A percentile compares a stretch with the other conserved stretches of the same genome.
These are phyloP conservation scores for Acleris holmiana DNA, from an alignment of 2,888 invertebrate genomes.

Conservation along the genomic window DNA sequence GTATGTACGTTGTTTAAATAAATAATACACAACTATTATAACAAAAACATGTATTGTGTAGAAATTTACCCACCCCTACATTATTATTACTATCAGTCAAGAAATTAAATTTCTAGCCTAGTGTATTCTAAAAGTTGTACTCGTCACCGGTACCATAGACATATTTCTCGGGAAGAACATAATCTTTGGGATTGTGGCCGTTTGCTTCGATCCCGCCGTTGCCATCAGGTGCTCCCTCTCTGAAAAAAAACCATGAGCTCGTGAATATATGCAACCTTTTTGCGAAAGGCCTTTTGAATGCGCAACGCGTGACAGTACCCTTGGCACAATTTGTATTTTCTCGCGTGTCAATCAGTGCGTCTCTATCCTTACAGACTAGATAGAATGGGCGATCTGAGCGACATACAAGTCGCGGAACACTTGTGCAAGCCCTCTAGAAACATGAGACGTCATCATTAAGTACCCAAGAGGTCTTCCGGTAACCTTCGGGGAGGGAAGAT, in stretches of 20 bases:
- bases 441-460: no score
- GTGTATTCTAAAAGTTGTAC: conserved; percentile 60
- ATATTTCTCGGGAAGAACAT: conserved; percentile 72
- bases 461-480: no score
- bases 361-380: no score
- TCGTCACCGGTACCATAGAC: conserved; percentile 74
- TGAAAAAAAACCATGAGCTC: conserved; percentile 41
- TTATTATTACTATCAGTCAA: conserved; percentile 31
- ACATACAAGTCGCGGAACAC: no score
- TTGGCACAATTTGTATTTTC: no score
- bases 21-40: not conserved
- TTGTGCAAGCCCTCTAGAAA: no score
- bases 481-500: no score
- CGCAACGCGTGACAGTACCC: no score
- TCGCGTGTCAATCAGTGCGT: no score
- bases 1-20: not conserved
- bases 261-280: no score
- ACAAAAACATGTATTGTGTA: not conserved
- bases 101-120: conserved; percentile 3
- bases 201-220: conserved; percentile 74
- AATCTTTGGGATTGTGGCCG: conserved; percentile 74
- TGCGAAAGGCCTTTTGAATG: no score
- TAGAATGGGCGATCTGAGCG: no score
- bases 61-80: conserved; percentile 19
- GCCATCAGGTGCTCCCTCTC: conserved; percentile 67